Evolutionary conservation across 2,797 vertebrate species (phyloP), one percentile per base, ranked within the genome.

Genomic region (Ataeniobius toweri): DNA sequence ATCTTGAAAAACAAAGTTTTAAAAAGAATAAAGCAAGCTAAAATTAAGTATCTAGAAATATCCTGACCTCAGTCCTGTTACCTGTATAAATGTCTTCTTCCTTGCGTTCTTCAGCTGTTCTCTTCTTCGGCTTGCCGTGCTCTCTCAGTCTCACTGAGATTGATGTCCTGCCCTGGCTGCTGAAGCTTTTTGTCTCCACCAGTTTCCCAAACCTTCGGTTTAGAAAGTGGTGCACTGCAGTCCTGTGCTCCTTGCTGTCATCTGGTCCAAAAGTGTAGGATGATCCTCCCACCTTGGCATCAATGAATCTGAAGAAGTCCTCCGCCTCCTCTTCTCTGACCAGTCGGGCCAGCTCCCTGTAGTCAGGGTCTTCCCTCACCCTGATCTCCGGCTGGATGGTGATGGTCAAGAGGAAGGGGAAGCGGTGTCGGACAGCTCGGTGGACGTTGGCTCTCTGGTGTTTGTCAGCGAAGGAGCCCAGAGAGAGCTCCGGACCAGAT

Each of bases 161-260:
- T 0, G 93, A 93, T 13, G 92, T 88, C 76, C 80, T 92, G 63
- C 92, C 86, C 73, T 90, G 90, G 50, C 95, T 91, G 0, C 83
- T 84, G 81, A 99, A 99, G 83, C 96, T 97, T 70, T 99, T 99
- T 0, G 97, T 97, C 95, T 99, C 98, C 84, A 99, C 89, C 76
- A 98, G 94, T 74, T 97, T 99, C 24, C 98, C 98, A 59, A 98
- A 98, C 81, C 95, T 95, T 63, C 95, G 95, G 78, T 94, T 97
- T 79, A 99, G 91, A 82, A 98, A 97, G 90, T 98, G 97, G 80
- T 99, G 98, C 58, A 99, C 95, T 0, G 91, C 90, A 67, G 96
- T 98, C 89, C 98, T 95, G 89, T 97, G 97, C 12, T 97, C 96
- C 89, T 98, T 99, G 68, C 93, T 88, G 67, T 84, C 89, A 72